Conservation (phyloP, 2,888 invertebrate genomes). For the Drosophila planitibia region DNA sequence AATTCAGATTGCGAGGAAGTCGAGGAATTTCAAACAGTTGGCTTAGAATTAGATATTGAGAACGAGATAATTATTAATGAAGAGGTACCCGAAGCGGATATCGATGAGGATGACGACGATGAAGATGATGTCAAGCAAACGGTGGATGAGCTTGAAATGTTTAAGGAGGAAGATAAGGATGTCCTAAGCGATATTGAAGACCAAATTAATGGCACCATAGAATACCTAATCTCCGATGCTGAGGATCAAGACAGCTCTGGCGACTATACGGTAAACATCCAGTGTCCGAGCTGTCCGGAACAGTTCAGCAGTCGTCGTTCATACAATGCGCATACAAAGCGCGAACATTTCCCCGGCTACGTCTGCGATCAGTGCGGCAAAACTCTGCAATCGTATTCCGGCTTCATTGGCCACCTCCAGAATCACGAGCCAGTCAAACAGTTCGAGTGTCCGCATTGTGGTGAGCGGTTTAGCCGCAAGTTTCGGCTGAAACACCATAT, state of each 20-base stretch:
- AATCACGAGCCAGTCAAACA: slow-evolving; percentile 73
- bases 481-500: slow-evolving; percentile 73
- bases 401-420: slow-evolving; percentile 71
- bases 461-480: slow-evolving; percentile 70
- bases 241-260: slow-evolving; percentile 68
- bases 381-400: slow-evolving; percentile 71
- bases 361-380: slow-evolving; percentile 79
- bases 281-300: slow-evolving; percentile 70
- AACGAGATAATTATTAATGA: slow-evolving; percentile 72
- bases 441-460: slow-evolving; percentile 75
- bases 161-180: slow-evolving; percentile 52
- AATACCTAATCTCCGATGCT: slow-evolving; percentile 64
- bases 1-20: slow-evolving; percentile 44
- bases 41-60: slow-evolving; percentile 66
- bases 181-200: slow-evolving; percentile 67
- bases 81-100: slow-evolving; percentile 44
- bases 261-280: slow-evolving; percentile 64
- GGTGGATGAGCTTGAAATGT: slow-evolving; percentile 36
- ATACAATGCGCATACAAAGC: slow-evolving; percentile 70
- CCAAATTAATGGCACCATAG: slow-evolving; percentile 66
- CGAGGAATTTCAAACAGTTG: slow-evolving; percentile 57
- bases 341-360: slow-evolving; percentile 73
- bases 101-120: slow-evolving; percentile 30
- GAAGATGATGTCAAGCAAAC: slow-evolving; percentile 29
- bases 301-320: slow-evolving; percentile 62